Evolutionary conservation across 2,888 invertebrate species (phyloP), one percentile per base, ranked within the genome.

Genomic region (Oxycera nigricornis): DNA sequence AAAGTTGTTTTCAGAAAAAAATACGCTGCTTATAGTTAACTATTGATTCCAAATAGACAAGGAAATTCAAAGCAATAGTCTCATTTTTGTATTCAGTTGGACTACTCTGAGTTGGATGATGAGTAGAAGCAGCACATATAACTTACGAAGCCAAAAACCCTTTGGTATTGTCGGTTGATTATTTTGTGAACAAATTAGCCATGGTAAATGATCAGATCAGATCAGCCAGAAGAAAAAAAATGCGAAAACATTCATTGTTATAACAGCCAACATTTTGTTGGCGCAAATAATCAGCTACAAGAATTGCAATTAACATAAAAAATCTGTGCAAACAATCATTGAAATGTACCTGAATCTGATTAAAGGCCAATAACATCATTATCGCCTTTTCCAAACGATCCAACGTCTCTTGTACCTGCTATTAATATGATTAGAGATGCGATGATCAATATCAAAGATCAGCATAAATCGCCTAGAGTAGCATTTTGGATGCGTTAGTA

Each of bases 81-180:
- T 67, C 75, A 30, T 77, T 78, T 39, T 6, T 76, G 28, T 65
- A 75, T 14, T 2, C 30, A 4, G 30, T 11, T 30, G n/a, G n/a
- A 41, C 24, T 76, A 1, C 14, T 76, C 20, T 35, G 74, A 72
- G 75, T 77, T 22, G 76, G 77, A 52, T 74, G 77, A 30, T 35
- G 75, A 3, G 26, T 52, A 17, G 30, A 55, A 55, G 52, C 31
- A 17, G 2, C 72, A 55, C 14, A 55, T 20, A 9, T 31, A 6
- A 17, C 68, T 31, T 75, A 72, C 55, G 75, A 77, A 30, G 76
- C 76, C 55, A 79, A 78, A 30, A 79, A 79, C 77, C 79, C 78
- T 1, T 77, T 80, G 6, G 41, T 81, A 1, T 22, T 81, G 31
- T 79, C 81, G n/a, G 65, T 77, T 9, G 61, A 72, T 24, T 73